Conservation (phyloP, 2,888 invertebrate genomes). For the Holacanthella duospinosa region DNA sequence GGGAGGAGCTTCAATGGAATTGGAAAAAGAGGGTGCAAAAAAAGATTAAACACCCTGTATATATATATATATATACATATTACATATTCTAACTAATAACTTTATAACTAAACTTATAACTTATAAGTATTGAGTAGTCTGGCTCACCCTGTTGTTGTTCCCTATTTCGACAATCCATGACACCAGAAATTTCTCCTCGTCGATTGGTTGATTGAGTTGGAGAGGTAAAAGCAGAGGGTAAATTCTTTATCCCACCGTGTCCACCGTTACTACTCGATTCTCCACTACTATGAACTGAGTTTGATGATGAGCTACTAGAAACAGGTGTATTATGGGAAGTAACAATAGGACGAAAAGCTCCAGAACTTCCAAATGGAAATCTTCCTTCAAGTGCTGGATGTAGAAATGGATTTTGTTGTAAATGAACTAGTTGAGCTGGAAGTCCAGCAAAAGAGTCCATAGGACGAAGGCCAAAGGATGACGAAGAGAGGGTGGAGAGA, state of each 20-base stretch:
- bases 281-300: not conserved
- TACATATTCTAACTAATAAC: too few relatives aligned
- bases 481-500: conserved; percentile 39
- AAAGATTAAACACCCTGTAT: too few relatives aligned
- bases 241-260: conserved; percentile 20
- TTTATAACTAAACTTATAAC: not conserved
- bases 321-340: conserved; percentile 39
- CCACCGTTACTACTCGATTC: not conserved
- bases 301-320: conserved; percentile 12
- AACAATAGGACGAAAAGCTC: conserved; percentile 52
- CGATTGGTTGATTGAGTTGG: conserved; percentile 28
- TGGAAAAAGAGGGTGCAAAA: too few relatives aligned
- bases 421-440: conserved; percentile 56
- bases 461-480: conserved; percentile 47
- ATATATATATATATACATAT: too few relatives aligned
- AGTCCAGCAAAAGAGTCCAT: conserved; percentile 53
- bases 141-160: not conserved
- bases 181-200: conserved; percentile 26
- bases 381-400: conserved; percentile 55
- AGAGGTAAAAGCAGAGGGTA: conserved; percentile 35
- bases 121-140: not conserved
- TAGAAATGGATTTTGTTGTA: conserved; percentile 62
- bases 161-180: conserved; percentile 15
- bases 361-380: conserved; percentile 48
- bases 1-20: too few relatives aligned